A percentile compares a stretch with the other conserved stretches of the same genome.
These are phyloP conservation scores for Thymelicus acteon DNA, from an alignment of 2,888 invertebrate genomes.

Conservation along the genomic window DNA sequence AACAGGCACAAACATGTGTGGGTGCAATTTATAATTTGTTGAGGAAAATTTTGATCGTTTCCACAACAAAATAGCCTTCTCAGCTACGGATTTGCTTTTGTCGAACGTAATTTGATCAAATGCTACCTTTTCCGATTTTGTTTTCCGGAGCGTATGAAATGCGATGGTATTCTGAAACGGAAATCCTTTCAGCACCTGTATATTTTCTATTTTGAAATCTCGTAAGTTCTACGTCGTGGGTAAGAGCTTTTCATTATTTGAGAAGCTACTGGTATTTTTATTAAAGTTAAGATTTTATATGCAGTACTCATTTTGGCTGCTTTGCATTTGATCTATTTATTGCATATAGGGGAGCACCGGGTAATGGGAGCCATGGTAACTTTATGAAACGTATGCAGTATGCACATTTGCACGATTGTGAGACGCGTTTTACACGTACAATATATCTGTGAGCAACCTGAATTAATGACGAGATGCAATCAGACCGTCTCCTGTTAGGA, in stretches of 20 bases:
- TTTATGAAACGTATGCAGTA: no score
- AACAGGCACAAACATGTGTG: background rate
- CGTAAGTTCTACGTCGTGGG: background rate
- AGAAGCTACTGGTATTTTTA: background rate
- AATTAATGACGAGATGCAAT: no score
- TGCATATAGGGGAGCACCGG: no score
- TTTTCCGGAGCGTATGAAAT: slow-evolving; percentile 19
- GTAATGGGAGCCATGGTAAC: no score
- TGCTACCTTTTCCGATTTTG: slow-evolving; percentile 30
- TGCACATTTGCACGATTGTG: no score
- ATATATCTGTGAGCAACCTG: no score
- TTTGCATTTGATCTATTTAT: no score
- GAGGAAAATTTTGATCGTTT: slow-evolving; percentile 20
- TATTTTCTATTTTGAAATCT: slow-evolving; percentile 1
- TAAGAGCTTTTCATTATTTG: background rate
- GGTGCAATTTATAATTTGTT: slow-evolving; percentile 13
- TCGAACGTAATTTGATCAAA: slow-evolving; percentile 34
- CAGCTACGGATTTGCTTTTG: slow-evolving; percentile 25
- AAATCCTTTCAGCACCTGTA: slow-evolving; percentile 1
- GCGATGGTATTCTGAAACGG: slow-evolving; percentile 7
- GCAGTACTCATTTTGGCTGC: no score
- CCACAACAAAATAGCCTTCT: slow-evolving; percentile 22
- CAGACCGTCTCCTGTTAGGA: no score
- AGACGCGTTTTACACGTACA: no score
- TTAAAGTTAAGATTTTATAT: no score